Evolutionary conservation across 2,888 invertebrate genomes (phyloP), one percentile per base, ranked within the genome.

Genomic region (Deilephila porcellus): DNA sequence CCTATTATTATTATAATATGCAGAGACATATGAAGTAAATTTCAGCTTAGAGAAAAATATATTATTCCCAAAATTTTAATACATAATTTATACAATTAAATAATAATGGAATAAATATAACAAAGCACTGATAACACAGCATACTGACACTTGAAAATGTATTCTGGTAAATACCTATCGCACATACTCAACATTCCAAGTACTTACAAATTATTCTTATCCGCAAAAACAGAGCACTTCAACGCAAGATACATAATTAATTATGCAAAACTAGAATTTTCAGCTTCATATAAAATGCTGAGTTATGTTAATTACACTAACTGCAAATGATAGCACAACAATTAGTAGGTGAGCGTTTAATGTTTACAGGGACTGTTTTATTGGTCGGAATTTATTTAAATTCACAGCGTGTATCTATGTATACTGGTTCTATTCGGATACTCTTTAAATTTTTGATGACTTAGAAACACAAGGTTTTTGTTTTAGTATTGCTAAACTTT

Each of bases 241-340:
- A 25, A 56, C 19, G n/a, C 45, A 14, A 52, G 67, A 67, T 67
- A 67, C 67, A 67, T 64, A 64, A 14, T 67, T 67, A 67, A 67
- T 45, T 67, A 67, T 67, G 67, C 67, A 67, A 67, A 67, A 67
- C 52, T 67, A 17, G 67, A 67, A 67, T 67, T 45, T 52, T 52
- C 45, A 45, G 52, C 45, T 67, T 52, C 25, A 67, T 67, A 52
- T 67, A 67, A 67, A 67, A 67, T 67, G 67, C 25, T 67, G 52
- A 52, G 67, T 67, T 67, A 67, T 67, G 67, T 45, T 52, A 67
- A 67, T 67, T 67, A 25, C 67, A 52, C 52, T 56, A 56, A 56
- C 56, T n/a, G 56, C 56, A 56, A 56, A 37, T 20, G 67, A 67
- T 67, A 67, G 67, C 52, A 67, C 67, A 25, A 25, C 52, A 67